phyloP scores from a whole-genome alignment of 2,888 invertebrate species.

The Timema cristinae region DNA sequence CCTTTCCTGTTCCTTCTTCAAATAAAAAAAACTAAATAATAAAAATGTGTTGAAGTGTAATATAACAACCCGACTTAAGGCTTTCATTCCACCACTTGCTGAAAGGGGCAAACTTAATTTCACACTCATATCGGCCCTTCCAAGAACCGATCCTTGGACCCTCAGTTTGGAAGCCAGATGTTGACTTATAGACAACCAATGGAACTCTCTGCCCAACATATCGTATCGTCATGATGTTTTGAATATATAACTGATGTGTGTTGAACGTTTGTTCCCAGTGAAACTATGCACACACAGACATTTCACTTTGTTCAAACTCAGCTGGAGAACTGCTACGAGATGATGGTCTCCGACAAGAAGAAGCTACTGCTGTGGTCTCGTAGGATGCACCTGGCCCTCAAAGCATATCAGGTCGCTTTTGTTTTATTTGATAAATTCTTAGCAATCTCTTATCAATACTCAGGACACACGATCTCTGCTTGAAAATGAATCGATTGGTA shows the following conservation, averaged over 20 bases:
- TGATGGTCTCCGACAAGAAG: constrained; percentile 82
- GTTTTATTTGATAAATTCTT: too few relatives aligned
- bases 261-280: constrained; percentile 55
- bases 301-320: constrained; percentile 95
- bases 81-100: too few relatives aligned
- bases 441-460: too few relatives aligned
- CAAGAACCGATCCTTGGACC: neutral
- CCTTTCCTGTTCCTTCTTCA: too few relatives aligned
- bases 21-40: neutral
- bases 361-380: constrained; percentile 77
- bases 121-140: too few relatives aligned
- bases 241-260: constrained; percentile 15
- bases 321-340: constrained; percentile 79
- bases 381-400: constrained; percentile 78
- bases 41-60: neutral
- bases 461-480: too few relatives aligned
- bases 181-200: constrained; percentile 13
- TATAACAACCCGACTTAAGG: too few relatives aligned
- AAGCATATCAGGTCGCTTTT: constrained; percentile 54
- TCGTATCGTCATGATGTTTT: constrained; percentile 16
- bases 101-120: too few relatives aligned
- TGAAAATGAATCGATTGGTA: too few relatives aligned
- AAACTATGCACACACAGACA: constrained; percentile 85
- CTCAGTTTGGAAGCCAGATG: neutral
- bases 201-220: neutral